Conservation (phyloP, 64 coral and sea anemone genomes). For the Actinia equina region DNA sequence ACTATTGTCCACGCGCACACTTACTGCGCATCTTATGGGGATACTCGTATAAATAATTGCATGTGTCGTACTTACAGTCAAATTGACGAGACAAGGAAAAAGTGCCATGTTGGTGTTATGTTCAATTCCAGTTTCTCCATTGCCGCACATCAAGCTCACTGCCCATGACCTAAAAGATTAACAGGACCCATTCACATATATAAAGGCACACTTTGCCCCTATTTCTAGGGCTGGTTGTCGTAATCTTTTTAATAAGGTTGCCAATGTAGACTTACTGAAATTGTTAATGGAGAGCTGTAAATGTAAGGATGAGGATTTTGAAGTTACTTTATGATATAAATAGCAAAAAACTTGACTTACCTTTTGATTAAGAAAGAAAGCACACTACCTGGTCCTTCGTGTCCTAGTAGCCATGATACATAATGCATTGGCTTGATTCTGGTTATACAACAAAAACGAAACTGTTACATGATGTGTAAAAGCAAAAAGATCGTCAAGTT, state of each 20-base stretch:
- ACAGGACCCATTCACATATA: too few relatives aligned
- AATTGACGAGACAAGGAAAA: conserved; percentile 78
- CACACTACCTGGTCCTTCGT: conserved; percentile 90
- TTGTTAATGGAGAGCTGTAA: too few relatives aligned
- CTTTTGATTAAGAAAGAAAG: conserved; percentile 81
- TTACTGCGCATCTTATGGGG: too few relatives aligned
- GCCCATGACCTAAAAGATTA: conserved; percentile 61
- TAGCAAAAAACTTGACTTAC: conserved; percentile 18
- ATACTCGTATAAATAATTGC: too few relatives aligned
- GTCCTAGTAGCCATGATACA: conserved; percentile 84
- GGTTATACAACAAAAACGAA: background rate
- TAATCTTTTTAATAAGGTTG: too few relatives aligned
- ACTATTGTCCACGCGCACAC: too few relatives aligned
- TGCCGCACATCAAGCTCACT: conserved; percentile 56
- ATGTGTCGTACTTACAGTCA: conserved; percentile 60
- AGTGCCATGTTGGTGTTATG: conserved; percentile 69
- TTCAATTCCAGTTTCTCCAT: conserved; percentile 79
- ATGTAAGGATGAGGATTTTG: too few relatives aligned
- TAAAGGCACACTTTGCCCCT: too few relatives aligned
- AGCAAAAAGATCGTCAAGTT: too few relatives aligned
- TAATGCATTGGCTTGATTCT: conserved; percentile 96
- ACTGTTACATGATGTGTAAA: background rate
- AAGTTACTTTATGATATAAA: too few relatives aligned
- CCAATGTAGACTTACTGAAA: too few relatives aligned
- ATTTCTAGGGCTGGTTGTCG: too few relatives aligned